Evolutionary conservation across 2,113 vertebrate species (phyloP), one percentile per base, ranked within the genome.

Genomic region (Lophochroa leadbeateri): DNA sequence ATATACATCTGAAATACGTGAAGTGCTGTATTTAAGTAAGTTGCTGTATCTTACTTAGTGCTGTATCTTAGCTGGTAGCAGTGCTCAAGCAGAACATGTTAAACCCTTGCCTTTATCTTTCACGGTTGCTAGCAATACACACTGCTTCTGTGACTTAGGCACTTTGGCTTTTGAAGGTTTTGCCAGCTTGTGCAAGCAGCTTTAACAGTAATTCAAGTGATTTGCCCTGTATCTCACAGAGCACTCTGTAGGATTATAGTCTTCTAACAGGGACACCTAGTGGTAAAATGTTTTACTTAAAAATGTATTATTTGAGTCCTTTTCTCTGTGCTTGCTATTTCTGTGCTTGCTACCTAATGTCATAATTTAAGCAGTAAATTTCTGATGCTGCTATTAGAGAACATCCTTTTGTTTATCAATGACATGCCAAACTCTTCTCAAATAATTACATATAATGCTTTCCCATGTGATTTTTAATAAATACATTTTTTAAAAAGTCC

Each of bases 201-300:
- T 92, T 84, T 58, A 86, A 20, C 17, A 16, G 25, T n/a, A 63
- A 69, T 68, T 74, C 35, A 47, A 1, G 49, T 44, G 4, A 50
- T 78, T 88, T 94, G 43, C 13, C 17, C 46, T 8, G 4, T 50
- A 41, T 74, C 60, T 71, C 11, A 6, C 15, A 13, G 11, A 43
- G 21, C 23, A 19, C 57, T 92, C 12, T 53, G 60, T 29, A 47
- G 23, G 68, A 50, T 78, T 81, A 41, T 1, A 25, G 43, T 89
- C 95, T 94, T 87, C 65, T 68, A 68, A 43, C 33, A 79, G 76
- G 35, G 96, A 91, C 93, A 89, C 44, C 91, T 95, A 87, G 86
- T 92, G 89, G 91, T 72, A 83, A 82, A 89, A 55, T 8, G 12
- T 84, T 94, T 58, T 83, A 37, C 35, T 87, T 68, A 33, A 81